Conservation (phyloP, 2,113 vertebrate species). For the Sapajus apella region DNA sequence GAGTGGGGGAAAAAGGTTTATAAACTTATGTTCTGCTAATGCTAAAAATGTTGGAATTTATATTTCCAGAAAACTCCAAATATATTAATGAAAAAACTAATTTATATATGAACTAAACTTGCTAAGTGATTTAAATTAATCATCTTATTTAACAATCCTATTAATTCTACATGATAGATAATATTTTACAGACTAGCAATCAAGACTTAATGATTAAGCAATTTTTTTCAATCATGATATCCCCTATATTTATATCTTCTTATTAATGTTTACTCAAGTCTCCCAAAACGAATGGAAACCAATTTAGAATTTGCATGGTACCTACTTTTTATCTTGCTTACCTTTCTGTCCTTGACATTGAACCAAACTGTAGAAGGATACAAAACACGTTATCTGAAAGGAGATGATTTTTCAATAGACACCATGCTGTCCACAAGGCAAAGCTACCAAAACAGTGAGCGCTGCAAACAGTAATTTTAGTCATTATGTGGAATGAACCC, state of each 20-base stretch:
- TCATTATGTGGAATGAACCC: background rate
- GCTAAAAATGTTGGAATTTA: background rate
- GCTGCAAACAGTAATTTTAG: background rate
- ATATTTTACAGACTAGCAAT: background rate
- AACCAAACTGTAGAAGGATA: background rate
- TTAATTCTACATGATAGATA: background rate
- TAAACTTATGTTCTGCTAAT: background rate
- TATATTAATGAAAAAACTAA: background rate
- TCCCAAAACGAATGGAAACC: background rate
- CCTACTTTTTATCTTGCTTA: background rate
- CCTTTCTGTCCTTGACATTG: background rate
- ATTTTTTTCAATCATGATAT: background rate
- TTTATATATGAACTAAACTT: background rate
- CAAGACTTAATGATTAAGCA: background rate
- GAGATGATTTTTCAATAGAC: background rate
- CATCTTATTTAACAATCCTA: background rate
- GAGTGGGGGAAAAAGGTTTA: accelerated
- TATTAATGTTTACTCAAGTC: background rate
- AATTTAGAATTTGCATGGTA: background rate
- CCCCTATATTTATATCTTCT: background rate
- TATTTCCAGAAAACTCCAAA: constrained; percentile 21
- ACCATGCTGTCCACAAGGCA: background rate
- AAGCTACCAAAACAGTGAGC: background rate
- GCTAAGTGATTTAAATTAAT: background rate
- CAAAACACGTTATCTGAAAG: background rate